These are phyloP conservation scores for Drosophila takahashii DNA, from an alignment of 1,140 invertebrate species.

Conservation along the genomic window DNA sequence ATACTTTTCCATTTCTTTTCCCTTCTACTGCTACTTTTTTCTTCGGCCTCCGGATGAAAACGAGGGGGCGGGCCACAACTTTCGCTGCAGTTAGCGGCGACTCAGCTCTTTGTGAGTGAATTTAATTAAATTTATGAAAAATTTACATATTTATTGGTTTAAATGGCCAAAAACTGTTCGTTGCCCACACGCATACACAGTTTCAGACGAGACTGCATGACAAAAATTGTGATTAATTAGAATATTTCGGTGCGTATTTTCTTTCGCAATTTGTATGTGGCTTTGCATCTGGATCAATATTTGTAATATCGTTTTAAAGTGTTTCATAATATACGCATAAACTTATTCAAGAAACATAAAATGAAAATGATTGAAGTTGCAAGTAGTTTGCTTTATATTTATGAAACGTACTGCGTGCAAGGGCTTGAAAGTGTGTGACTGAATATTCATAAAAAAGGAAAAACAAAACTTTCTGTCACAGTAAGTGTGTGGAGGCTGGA, in stretches of 20 bases:
- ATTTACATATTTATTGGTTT: slow-evolving; percentile 83
- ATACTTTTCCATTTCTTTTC: slow-evolving; percentile 29
- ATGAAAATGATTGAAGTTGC: neutral
- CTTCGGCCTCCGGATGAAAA: neutral
- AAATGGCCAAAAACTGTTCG: slow-evolving; percentile 68
- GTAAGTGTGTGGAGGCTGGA: slow-evolving; percentile 14
- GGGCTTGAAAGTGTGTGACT: slow-evolving; percentile 8
- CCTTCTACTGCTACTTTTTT: slow-evolving; percentile 16
- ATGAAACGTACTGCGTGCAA: slow-evolving; percentile 10
- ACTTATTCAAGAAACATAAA: neutral
- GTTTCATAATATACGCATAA: neutral
- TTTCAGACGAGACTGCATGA: neutral
- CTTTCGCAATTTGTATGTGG: no score
- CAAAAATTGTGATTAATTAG: neutral
- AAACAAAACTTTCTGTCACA: slow-evolving; percentile 9
- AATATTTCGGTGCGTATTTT: neutral
- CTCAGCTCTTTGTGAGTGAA: slow-evolving; percentile 68
- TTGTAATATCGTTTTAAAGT: neutral
- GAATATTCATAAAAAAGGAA: slow-evolving; percentile 37
- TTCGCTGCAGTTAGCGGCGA: slow-evolving; percentile 53
- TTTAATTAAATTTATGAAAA: slow-evolving; percentile 83
- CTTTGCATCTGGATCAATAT: neutral
- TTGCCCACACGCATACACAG: slow-evolving; percentile 13
- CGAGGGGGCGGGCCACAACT: slow-evolving; percentile 36
- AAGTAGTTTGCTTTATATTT: neutral